A percentile compares a stretch with the other conserved stretches of the same genome.
These are phyloP conservation scores for Calonectris borealis DNA, from an alignment of 2,113 vertebrate genomes.

Conservation along the genomic window DNA sequence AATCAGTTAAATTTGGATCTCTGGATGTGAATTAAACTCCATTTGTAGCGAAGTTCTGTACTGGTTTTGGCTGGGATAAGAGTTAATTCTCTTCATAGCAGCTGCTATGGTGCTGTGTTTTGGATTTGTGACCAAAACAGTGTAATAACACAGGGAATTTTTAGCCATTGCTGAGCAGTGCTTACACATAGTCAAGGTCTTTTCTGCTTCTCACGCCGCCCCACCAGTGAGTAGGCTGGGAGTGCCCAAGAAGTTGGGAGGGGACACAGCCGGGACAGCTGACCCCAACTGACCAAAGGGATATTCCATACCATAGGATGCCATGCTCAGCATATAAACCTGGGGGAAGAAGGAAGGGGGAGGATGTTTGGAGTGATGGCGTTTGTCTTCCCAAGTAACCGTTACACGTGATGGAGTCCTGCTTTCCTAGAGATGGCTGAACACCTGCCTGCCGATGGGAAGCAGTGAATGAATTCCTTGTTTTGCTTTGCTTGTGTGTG, in stretches of 20 bases:
- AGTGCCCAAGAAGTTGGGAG: neutral
- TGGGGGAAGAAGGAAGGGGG: fast-evolving
- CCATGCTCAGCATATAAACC: neutral
- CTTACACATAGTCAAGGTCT: neutral
- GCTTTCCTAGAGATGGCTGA: neutral
- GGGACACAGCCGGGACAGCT: neutral
- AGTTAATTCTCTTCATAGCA: neutral
- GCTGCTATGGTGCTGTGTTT: neutral
- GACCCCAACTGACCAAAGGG: neutral
- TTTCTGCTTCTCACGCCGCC: fast-evolving
- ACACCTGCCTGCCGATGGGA: fast-evolving
- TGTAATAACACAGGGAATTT: neutral
- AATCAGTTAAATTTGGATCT: neutral
- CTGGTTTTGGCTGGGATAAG: neutral
- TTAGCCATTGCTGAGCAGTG: fast-evolving
- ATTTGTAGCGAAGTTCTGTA: neutral
- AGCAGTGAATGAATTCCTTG: neutral
- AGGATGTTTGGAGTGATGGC: fast-evolving
- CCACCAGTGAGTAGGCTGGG: fast-evolving
- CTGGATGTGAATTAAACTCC: neutral
- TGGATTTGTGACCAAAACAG: neutral
- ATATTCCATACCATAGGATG: too few relatives aligned
- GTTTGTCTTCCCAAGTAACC: neutral
- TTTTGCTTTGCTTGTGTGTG: fast-evolving
- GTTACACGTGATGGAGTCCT: fast-evolving